A percentile compares a stretch with the other conserved stretches of the same genome.
Conservation (phyloP, 2,888 invertebrate genomes). For the Plagiodera versicolora region DNA sequence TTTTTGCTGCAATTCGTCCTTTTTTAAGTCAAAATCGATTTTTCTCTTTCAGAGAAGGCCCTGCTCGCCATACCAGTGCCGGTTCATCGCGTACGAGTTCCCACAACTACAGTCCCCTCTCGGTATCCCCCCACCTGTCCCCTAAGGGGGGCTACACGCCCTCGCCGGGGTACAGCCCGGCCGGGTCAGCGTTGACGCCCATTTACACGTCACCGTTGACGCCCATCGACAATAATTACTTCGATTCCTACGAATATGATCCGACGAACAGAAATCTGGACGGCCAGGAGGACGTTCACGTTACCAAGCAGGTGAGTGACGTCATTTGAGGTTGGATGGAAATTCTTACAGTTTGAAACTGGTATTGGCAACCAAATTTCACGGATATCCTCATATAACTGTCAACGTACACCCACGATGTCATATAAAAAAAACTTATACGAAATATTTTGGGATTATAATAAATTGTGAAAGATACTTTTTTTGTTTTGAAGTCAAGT, state of each 20-base stretch:
- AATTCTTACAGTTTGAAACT: too few species aligned
- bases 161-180: conserved; percentile 30
- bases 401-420: too few species aligned
- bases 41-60: conserved; percentile 41
- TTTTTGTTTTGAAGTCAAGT: too few species aligned
- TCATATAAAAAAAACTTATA: too few species aligned
- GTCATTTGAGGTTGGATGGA: too few species aligned
- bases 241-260: conserved; percentile 43
- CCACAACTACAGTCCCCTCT: conserved; percentile 51
- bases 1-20: too few species aligned
- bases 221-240: conserved; percentile 50
- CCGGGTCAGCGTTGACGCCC: conserved; percentile 53
- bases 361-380: too few species aligned
- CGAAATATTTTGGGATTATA: too few species aligned
- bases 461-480: too few species aligned
- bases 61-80: conserved; percentile 52
- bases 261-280: conserved; percentile 34
- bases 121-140: conserved; percentile 53
- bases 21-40: too few species aligned
- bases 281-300: conserved; percentile 55
- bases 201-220: conserved; percentile 50
- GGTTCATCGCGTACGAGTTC: conserved; percentile 58
- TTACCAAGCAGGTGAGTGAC: conserved; percentile 61
- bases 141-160: conserved; percentile 43
- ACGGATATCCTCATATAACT: too few species aligned